Evolutionary conservation across 2,797 vertebrate species (phyloP), one percentile per base, ranked within the genome.

Genomic region (Sebastes baramenuke): DNA sequence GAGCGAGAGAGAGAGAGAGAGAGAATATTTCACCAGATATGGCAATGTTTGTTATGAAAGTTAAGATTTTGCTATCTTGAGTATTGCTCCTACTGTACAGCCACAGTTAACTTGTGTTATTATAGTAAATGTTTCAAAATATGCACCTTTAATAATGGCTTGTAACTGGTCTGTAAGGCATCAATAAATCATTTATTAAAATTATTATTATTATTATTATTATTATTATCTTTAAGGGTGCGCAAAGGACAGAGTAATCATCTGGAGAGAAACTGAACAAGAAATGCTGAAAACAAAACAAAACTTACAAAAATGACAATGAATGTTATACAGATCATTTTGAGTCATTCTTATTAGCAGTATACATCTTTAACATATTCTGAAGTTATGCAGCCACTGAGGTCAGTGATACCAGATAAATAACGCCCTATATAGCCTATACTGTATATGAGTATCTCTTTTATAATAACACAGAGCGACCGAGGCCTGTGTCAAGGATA

Each of bases 401-500:
- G 38, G 14, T 72, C 2, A 34, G 5, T 71, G 52, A 59, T 67
- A n/a, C 14, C 67, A 67, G 18, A 73, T 11, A 67, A 59, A 52
- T 42, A 24, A 4, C 6, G 24, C 4, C 13, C 8, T n/a, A 49
- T n/a, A 32, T 6, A n/a, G 49, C 49, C 8, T 62, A 25, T 14
- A 38, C 34, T 24, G 62, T 38, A 61, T 9, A 20, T 54, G 11
- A 8, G 68, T 49, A 46, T 78, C 13, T 67, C 16, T 78, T 82
- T 61, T 58, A 54, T 65, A n/a, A 36, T 29, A 76, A 59, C 30
- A 1, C 58, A 56, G 69, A 80, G 69, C 68, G 68, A 67, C 42
- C 29, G 42, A 79, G 80, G 78, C 67, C 80, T 77, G 79, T 87
- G 90, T 90, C 83, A 86, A 82, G 77, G 78, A 80, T 88, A 62